Evolutionary conservation across 2,113 vertebrate species (phyloP), one percentile per base, ranked within the genome.

Genomic region (Stictonetta naevosa): DNA sequence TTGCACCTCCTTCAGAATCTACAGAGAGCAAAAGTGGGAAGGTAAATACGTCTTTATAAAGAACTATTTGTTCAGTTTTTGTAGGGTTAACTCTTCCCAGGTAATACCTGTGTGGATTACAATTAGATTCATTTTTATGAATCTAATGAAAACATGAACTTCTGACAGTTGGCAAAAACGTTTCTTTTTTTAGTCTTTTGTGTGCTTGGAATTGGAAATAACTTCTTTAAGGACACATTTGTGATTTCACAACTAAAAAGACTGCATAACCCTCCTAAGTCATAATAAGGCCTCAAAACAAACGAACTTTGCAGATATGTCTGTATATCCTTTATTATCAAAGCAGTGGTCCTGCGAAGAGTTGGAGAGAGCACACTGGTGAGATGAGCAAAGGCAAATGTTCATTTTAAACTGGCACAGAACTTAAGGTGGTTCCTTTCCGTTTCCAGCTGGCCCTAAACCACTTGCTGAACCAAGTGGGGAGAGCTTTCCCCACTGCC

Each of bases 251-350:
- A 3, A 6, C 7, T 4, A 1, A 4, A 5, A 5, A 42, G 19
- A 5, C 40, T 10, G 0, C 4, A 1, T 23, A 13, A 19, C n/a
- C 50, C 6, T 25, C 33, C 14, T 6, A 19, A 33, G 18, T 53
- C 11, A 13, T 1, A 7, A 1, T 1, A 4, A 5, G 50, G 14
- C 56, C 56, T 58, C 19, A 12, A 21, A 58, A 58, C 31, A 56
- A 56, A 33, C 31, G 17, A 8, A 56, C 18, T 56, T 19, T 33
- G 55, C 29, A 56, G 29, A 11, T 11, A 11, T 12, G 7, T 8
- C 4, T 5, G 25, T 55, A 1, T 34, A 13, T 12, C 8, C 64
- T 2, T 11, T 1, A 2, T 2, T 2, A 6, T 1, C 38, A 22
- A 3, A 8, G 48, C 2, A 1, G n/a, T 33, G 15, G 31, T 20